Evolutionary conservation across 2,113 vertebrate genomes (phyloP).

Genomic region (Nannobrachium achirus): DNA sequence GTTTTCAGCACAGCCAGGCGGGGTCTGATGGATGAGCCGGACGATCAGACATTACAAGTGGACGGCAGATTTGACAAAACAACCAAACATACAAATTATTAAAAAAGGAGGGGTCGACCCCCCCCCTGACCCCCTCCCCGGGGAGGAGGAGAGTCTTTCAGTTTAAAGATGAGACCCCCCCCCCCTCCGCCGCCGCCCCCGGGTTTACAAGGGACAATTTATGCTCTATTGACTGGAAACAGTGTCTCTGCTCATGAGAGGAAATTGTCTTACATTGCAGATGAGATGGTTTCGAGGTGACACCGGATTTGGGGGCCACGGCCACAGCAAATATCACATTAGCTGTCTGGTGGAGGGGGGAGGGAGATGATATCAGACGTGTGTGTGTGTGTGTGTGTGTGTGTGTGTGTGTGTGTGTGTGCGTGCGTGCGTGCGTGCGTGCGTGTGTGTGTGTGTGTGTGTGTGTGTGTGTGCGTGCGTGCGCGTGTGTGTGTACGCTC

Average conservation of each 20-base stretch:
- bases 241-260: slow-evolving; percentile 90
- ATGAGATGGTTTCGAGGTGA: slow-evolving; percentile 93
- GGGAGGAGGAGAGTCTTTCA: slow-evolving; percentile 83
- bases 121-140: slow-evolving; percentile 57
- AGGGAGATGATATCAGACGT: slow-evolving; percentile 85
- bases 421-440: too few relatives aligned
- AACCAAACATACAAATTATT: slow-evolving; percentile 99
- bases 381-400: too few relatives aligned
- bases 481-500: slow-evolving; percentile 79
- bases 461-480: too few relatives aligned
- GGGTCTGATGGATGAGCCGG: slow-evolving; percentile 89
- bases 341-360: slow-evolving; percentile 80
- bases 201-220: slow-evolving; percentile 92
- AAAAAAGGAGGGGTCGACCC: slow-evolving; percentile 87
- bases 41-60: slow-evolving; percentile 84
- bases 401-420: too few relatives aligned
- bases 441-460: slow-evolving; percentile 58
- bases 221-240: slow-evolving; percentile 95
- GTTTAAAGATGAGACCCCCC: slow-evolving; percentile 27
- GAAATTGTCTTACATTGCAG: slow-evolving; percentile 98
- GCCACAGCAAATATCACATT: slow-evolving; percentile 87
- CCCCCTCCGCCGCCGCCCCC: slow-evolving; percentile 82
- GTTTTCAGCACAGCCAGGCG: slow-evolving; percentile 84
- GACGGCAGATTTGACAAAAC: slow-evolving; percentile 87
- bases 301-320: slow-evolving; percentile 78